These are phyloP conservation scores for Sebastolobus alascanus DNA, from an alignment of 2,797 vertebrate species.

Conservation along the genomic window DNA sequence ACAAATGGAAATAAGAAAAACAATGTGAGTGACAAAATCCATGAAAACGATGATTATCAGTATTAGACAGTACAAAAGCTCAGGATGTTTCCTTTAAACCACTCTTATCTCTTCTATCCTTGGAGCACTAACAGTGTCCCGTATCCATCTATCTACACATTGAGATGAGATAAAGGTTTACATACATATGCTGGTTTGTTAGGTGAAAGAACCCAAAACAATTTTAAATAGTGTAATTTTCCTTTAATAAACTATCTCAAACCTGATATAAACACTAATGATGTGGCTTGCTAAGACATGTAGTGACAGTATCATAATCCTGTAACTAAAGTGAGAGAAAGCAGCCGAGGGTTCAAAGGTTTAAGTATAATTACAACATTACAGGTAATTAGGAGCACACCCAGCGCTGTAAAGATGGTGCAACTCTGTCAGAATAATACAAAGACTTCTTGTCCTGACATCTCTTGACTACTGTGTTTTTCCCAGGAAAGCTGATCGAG, in stretches of 20 bases:
- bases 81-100: neutral
- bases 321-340: neutral
- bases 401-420: neutral
- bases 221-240: neutral
- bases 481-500: constrained; percentile 93
- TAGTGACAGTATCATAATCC: neutral
- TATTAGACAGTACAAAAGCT: neutral
- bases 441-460: neutral
- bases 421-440: neutral
- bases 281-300: neutral
- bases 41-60: neutral
- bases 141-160: neutral
- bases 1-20: no score
- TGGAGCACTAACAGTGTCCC: no score
- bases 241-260: neutral
- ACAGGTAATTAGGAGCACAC: neutral
- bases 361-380: neutral
- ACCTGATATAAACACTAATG: neutral
- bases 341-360: neutral
- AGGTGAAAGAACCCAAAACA: no score
- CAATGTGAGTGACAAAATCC: no score
- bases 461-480: neutral
- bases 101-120: neutral
- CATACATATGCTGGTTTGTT: neutral
- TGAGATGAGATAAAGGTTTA: neutral